Percentiles rank a stretch among this genome's conserved stretches.
phyloP scores from a whole-genome alignment of 2,888 invertebrate species.

The Leucoptera coffeella region DNA sequence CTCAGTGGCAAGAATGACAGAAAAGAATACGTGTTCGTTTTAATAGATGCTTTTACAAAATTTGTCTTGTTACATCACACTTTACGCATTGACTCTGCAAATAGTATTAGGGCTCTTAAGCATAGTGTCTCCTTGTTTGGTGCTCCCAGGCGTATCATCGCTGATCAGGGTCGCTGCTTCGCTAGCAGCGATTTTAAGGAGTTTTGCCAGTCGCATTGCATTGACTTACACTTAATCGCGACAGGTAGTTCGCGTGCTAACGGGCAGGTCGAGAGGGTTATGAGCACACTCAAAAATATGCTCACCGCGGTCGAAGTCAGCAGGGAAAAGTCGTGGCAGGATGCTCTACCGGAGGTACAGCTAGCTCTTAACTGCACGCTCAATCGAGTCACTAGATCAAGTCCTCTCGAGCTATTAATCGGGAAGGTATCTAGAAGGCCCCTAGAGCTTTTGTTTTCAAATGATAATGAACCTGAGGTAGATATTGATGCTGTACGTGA shows the following conservation, averaged over 20 bases:
- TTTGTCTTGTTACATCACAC: conserved; percentile 8
- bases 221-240: conserved; percentile 5
- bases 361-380: conserved; percentile 2
- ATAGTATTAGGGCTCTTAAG: neutral
- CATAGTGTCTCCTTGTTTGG: conserved; percentile 6
- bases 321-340: conserved; percentile 8
- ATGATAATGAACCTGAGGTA: neutral
- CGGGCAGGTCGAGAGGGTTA: conserved; percentile 8
- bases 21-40: conserved; percentile 11
- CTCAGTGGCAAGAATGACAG: conserved; percentile 10
- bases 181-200: conserved; percentile 7
- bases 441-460: no score
- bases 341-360: conserved; percentile 9
- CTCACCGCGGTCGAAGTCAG: conserved; percentile 8
- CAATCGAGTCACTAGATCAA: neutral
- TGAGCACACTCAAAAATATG: conserved; percentile 8
- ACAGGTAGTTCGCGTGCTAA: conserved; percentile 3
- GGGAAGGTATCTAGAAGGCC: conserved; percentile 3
- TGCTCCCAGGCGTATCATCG: conserved; percentile 8
- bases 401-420: conserved; percentile 3
- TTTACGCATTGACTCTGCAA: neutral
- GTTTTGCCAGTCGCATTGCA: conserved; percentile 8
- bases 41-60: conserved; percentile 12
- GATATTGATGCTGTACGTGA: neutral
- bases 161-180: conserved; percentile 7